Percentiles rank a stretch among this genome's conserved stretches.
These are phyloP conservation scores for Rhinolophus ferrumequinum DNA, from an alignment of 2,113 vertebrate species.

Conservation along the genomic window DNA sequence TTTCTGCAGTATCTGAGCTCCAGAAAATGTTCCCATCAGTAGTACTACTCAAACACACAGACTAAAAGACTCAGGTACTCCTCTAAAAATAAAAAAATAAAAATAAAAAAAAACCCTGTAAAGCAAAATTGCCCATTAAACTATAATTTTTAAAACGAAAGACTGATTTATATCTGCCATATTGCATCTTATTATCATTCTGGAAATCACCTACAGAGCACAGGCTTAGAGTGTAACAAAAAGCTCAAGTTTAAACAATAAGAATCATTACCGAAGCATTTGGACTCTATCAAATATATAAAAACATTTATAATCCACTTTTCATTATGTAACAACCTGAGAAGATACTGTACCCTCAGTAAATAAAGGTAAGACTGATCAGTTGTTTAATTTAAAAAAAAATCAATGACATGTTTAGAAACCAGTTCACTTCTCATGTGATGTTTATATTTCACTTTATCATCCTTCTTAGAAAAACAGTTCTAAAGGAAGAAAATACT, in stretches of 20 bases:
- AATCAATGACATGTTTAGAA: slow-evolving; percentile 88
- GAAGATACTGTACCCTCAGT: slow-evolving; percentile 79
- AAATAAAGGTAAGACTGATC: slow-evolving; percentile 88
- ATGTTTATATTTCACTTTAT: slow-evolving; percentile 89
- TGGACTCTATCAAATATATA: slow-evolving; percentile 78
- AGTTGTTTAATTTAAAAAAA: slow-evolving; percentile 85
- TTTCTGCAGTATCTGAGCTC: not conserved
- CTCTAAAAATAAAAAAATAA: not conserved
- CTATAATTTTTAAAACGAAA: not conserved
- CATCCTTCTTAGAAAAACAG: slow-evolving; percentile 86
- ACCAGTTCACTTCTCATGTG: slow-evolving; percentile 87
- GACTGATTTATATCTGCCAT: slow-evolving; percentile 35
- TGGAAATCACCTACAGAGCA: slow-evolving; percentile 60
- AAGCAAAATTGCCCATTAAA: slow-evolving; percentile 54
- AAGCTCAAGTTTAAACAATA: slow-evolving; percentile 81
- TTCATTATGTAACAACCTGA: slow-evolving; percentile 80
- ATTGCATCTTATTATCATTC: slow-evolving; percentile 63
- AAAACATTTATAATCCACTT: slow-evolving; percentile 85
- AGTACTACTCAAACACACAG: not conserved
- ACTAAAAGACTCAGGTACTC: not conserved
- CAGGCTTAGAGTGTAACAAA: slow-evolving; percentile 69
- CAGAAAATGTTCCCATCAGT: not conserved
- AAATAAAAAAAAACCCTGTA: not conserved
- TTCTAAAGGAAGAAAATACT: slow-evolving; percentile 84
- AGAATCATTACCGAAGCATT: slow-evolving; percentile 84